Base-by-base conservation (phyloP, 2,113 vertebrate species). In the Chaetops frenatus region DNA sequence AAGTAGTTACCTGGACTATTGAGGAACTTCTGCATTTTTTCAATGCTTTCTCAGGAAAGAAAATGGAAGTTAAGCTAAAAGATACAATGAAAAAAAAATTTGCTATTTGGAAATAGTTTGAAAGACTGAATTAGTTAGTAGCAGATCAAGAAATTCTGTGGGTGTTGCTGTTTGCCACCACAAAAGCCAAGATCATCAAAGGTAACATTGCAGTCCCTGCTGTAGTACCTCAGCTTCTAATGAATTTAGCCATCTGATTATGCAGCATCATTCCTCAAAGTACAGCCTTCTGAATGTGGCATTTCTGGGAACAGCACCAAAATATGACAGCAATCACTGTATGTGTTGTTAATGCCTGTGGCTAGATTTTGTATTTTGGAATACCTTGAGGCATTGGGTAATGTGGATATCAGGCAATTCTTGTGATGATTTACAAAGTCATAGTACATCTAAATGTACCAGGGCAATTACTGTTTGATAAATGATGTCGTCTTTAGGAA, bases 271-370 rank as follows among this genome's bases (percentile, higher is more conserved):
- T 80, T 94, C 67, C 81, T 95, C 92, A 92, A 93, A 95, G 76
- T 47, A 74, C 64, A 93, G 28, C 24, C 56, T 83, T 86, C 66
- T 80, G 85, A 95, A 91, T 48, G 71, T 95, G 77, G 71, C 90
- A 86, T 90, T 95, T 96, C 95, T 95, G 94, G 93, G 95, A 95
- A 96, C 3, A 62, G 93, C 51, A 96, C 92, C 93, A 94, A 95
- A 86, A 70, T 83, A 82, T 67, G 94, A 94, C 81, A 96, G 94
- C 64, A 83, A 56, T 92, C 82, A 66, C 51, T 86, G 81, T 60
- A 70, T 83, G 47, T 70, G 54, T 61, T 94, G 90, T 95, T 95
- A 96, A 64, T 61, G 76, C 91, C 94, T 94, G 64, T 80, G 91
- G 95, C 72, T 94, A 92, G 45, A 69, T 78, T 67, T 60, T 79